Conservation (phyloP, 2,797 vertebrate genomes). For the Tarsius wallacei region DNA sequence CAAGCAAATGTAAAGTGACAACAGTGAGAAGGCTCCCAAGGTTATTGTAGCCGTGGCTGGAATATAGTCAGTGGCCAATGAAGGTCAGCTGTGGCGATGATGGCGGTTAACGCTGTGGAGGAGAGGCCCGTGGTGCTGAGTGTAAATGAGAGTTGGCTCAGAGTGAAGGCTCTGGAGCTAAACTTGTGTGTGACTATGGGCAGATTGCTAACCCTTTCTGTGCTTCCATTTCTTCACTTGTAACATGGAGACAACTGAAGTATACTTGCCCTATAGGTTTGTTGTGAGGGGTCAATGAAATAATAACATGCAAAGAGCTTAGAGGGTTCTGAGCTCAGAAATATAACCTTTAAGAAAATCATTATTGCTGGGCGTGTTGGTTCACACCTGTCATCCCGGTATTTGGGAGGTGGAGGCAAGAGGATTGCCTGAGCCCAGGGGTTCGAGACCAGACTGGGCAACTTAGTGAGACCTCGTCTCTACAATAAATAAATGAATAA, state of each 20-base stretch:
- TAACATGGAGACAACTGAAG: neutral
- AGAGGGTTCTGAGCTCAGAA: neutral
- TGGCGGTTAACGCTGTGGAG: fast-evolving
- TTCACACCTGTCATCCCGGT: too few species aligned
- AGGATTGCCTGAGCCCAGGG: too few species aligned
- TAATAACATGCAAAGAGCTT: neutral
- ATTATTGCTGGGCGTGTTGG: too few species aligned
- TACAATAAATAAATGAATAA: too few species aligned
- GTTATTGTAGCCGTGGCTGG: neutral
- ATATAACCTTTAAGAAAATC: too few species aligned
- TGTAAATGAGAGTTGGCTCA: neutral
- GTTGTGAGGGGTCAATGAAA: neutral
- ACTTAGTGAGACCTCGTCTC: too few species aligned
- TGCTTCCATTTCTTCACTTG: neutral
- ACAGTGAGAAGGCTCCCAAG: fast-evolving
- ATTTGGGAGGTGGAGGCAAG: too few species aligned
- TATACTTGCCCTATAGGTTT: neutral
- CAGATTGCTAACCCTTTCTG: neutral
- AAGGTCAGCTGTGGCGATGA: fast-evolving
- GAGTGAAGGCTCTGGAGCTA: neutral
- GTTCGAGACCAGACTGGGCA: too few species aligned
- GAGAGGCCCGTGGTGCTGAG: too few species aligned
- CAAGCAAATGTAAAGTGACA: neutral
- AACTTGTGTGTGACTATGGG: neutral
- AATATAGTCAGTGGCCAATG: neutral